phyloP scores from a whole-genome alignment of 2,797 vertebrate genomes.

The Rachycentron canadum region DNA sequence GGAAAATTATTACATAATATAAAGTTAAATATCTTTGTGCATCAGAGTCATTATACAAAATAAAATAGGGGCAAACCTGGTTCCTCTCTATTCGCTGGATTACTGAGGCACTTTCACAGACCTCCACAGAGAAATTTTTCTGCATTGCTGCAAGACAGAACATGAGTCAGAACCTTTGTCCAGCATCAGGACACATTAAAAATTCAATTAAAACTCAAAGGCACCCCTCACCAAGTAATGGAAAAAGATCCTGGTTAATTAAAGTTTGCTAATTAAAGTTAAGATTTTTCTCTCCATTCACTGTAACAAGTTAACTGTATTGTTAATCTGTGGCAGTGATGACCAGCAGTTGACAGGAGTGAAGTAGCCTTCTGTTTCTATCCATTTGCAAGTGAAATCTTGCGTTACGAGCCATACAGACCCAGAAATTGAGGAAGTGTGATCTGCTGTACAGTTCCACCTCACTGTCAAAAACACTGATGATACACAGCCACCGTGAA shows the following conservation, averaged over 20 bases:
- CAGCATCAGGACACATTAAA: no score
- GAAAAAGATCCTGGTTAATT: neutral
- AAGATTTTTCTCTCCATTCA: neutral
- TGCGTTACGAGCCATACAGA: neutral
- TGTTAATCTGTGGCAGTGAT: slow-evolving; percentile 2
- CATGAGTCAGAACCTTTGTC: neutral
- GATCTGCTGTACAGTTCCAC: slow-evolving; percentile 2
- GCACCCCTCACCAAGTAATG: neutral
- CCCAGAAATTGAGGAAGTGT: slow-evolving; percentile 31
- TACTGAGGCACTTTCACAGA: slow-evolving; percentile 57
- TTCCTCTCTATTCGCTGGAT: slow-evolving; percentile 79
- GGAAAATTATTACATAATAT: neutral
- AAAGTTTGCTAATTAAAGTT: neutral
- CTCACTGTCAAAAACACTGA: neutral
- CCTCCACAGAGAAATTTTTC: slow-evolving; percentile 46
- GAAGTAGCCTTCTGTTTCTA: slow-evolving; percentile 4
- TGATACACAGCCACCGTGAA: neutral
- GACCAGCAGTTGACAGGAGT: neutral
- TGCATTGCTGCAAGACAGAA: slow-evolving; percentile 73
- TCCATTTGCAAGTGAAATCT: slow-evolving; percentile 69
- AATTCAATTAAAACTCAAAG: neutral
- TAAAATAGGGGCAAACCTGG: slow-evolving; percentile 72
- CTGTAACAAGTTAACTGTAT: neutral
- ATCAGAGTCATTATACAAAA: slow-evolving; percentile 5
- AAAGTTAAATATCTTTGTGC: neutral